Base-by-base conservation (phyloP, 1,140 invertebrate species). In the Bombus terrestris region DNA sequence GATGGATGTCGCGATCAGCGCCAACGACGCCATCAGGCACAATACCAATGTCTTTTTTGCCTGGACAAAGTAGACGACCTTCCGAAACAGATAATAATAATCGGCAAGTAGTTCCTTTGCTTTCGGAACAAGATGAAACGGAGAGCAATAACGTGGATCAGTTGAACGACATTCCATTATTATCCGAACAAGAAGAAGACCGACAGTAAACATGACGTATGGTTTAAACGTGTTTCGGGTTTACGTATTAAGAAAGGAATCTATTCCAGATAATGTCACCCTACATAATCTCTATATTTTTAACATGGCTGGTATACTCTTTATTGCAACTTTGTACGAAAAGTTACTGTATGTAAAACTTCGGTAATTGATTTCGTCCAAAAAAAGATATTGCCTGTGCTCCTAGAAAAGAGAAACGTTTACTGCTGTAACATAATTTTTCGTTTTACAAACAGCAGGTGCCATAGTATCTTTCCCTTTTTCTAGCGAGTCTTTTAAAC, bases 1-100 rank as follows among this genome's bases (percentile, higher is more conserved):
- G 96, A 62, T 97, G 97, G 96, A 91, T 97, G 25, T 97, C 97
- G 0, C 94, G 97, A 35, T 97, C 97, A 2, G 97, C 97, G 0
- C 97, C 97, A 0, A 97, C 97, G 5, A 98, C 97, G 0, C 97
- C 97, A 0, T 97, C 96, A 74, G 96, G 96, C 9, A 95, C 93
- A 41, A 93, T 93, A 47, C 92, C 94, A 37, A 90, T 94, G 92
- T 92, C 93, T 10, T 92, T 94, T 10, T 81, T 94, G 32, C 90
- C 94, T 18, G 92, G 92, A 76, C 94, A 94, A 71, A 94, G 90
- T 71, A 92, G 93, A 72, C 93, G 93, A 78, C 93, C 94, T 39
- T 94, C 92, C 10, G 93, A 93, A 37, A 82, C 87, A 2, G 92
- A 92, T 57, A 92, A 89, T 77, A 94, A 92, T 47, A 91, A 93